Evolutionary conservation across 2,888 invertebrate species (phyloP).

Genomic region (Subacronicta megacephala): DNA sequence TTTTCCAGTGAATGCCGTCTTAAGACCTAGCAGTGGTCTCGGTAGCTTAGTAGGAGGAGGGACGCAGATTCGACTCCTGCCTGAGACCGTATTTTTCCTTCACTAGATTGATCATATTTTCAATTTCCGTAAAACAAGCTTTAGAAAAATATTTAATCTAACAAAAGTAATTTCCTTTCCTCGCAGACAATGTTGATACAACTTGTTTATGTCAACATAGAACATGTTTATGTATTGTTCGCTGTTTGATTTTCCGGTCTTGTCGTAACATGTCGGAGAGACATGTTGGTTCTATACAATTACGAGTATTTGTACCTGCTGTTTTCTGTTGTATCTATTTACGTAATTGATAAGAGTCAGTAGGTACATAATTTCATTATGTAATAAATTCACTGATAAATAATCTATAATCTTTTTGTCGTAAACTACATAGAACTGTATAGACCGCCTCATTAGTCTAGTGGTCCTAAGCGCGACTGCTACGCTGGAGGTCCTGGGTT

Average conservation of each 20-base stretch:
- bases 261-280: constrained; percentile 18
- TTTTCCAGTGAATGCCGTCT: too few relatives aligned
- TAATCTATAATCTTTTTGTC: too few relatives aligned
- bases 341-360: background rate
- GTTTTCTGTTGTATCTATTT: background rate
- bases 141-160: constrained; percentile 14
- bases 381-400: too few relatives aligned
- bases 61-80: too few relatives aligned
- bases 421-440: too few relatives aligned
- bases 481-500: too few relatives aligned
- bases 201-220: constrained; percentile 11
- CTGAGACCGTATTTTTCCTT: too few relatives aligned
- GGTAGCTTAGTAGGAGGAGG: too few relatives aligned
- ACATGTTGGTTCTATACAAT: constrained; percentile 7
- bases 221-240: constrained; percentile 23
- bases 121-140: background rate
- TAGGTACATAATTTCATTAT: too few relatives aligned
- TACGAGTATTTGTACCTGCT: background rate
- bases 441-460: too few relatives aligned
- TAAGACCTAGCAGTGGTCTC: too few relatives aligned
- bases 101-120: background rate
- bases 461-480: too few relatives aligned
- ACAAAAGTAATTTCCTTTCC: background rate
- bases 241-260: constrained; percentile 19
- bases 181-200: background rate